Conservation (phyloP, 2,113 vertebrate species). For the Lota lota region DNA sequence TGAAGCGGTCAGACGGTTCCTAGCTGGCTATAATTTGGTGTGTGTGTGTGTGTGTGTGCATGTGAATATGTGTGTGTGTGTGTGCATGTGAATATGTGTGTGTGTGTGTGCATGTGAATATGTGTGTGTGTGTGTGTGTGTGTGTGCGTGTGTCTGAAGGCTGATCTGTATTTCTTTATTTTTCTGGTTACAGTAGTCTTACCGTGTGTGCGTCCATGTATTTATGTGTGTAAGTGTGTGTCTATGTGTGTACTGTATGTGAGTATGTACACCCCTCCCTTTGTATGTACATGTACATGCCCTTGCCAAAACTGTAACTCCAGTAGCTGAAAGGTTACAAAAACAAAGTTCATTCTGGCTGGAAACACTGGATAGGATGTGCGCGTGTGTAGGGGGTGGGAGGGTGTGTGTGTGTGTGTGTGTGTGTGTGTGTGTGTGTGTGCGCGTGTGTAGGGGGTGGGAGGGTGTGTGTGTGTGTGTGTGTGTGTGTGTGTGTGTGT, state of each 20-base stretch:
- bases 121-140: slow-evolving; percentile 9
- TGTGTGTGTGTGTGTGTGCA: slow-evolving; percentile 20
- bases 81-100: not conserved
- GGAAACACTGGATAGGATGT: not conserved
- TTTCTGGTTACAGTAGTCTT: too few relatives aligned
- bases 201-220: not conserved
- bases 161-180: too few relatives aligned
- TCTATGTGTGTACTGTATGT: slow-evolving; percentile 22
- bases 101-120: not conserved
- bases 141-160: slow-evolving; percentile 15
- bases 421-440: too few relatives aligned
- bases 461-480: not conserved
- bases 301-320: not conserved
- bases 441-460: too few relatives aligned
- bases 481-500: too few relatives aligned
- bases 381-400: not conserved
- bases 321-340: slow-evolving; percentile 4
- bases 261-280: slow-evolving; percentile 25
- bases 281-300: not conserved
- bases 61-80: slow-evolving; percentile 11
- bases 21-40: slow-evolving; percentile 61
- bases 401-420: not conserved
- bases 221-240: slow-evolving; percentile 11
- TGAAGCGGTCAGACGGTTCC: slow-evolving; percentile 61
- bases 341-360: slow-evolving; percentile 1